Evolutionary conservation across 2,797 vertebrate genomes (phyloP), one percentile per base, ranked within the genome.

Genomic region (Loriculus beryllinus): DNA sequence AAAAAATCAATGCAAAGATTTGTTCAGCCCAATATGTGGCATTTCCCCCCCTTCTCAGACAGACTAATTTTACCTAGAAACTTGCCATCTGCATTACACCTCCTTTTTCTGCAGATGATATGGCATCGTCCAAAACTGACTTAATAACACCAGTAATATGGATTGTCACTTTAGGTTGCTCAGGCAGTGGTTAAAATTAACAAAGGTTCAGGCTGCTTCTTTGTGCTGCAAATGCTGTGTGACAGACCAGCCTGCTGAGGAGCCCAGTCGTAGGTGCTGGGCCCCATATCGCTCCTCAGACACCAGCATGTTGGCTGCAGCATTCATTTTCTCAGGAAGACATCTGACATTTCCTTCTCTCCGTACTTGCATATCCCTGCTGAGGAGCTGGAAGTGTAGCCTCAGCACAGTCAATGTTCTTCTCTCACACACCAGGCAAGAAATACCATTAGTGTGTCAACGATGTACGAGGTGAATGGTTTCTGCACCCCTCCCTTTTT

Each of bases 1-100:
- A 91, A 93, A 80, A 93, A 95, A 95, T 93, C 90, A 89, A 81
- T 93, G 59, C 68, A 82, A 86, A 65, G 85, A 77, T 84, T 90
- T 83, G 48, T 76, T 79, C 80, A 77, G 31, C 18, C 5, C 68
- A 70, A 6, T 51, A n/a, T 67, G 60, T 64, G 62, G 35, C 31
- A 62, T 76, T 82, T 91, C 82, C 81, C 84, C 39, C 28, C 49
- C 20, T 90, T 87, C 72, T 78, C 76, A 87, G 77, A 77, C 51
- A 88, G 52, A 47, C 23, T 56, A 79, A 86, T 92, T 93, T 92
- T 70, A 88, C 47, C 40, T 45, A 65, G 67, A 94, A 93, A 88
- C 13, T 67, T 90, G 42, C 37, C 37, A 28, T 22, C 69, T 91
- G 57, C 56, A 48, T 80, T 89, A 26, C 6, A 35, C 47, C n/a